Evolutionary conservation across 2,888 invertebrate species (phyloP).

Genomic region (Microctonus aethiopoides): DNA sequence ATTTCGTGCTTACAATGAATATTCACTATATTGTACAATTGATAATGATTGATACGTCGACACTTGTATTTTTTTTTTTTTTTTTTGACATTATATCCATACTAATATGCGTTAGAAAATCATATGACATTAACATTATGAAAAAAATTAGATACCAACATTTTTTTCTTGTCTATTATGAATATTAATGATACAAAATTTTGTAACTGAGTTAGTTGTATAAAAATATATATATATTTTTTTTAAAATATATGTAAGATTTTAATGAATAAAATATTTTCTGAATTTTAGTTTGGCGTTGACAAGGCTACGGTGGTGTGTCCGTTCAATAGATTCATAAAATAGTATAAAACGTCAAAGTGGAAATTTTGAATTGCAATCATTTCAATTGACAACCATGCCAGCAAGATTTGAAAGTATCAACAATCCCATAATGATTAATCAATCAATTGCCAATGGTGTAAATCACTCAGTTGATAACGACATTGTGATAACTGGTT

Average conservation of each 20-base stretch:
- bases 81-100: too few species aligned
- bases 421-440: conserved; percentile 60
- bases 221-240: background rate
- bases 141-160: too few species aligned
- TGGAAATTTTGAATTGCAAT: background rate
- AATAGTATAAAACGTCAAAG: background rate
- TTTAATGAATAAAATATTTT: conserved; percentile 13
- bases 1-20: too few species aligned
- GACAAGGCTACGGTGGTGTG: conserved; percentile 52
- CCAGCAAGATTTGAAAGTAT: conserved; percentile 76
- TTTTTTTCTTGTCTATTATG: too few species aligned
- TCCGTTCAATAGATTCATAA: background rate
- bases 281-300: conserved; percentile 56
- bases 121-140: too few species aligned
- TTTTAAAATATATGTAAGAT: background rate
- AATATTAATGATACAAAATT: too few species aligned
- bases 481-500: conserved; percentile 84
- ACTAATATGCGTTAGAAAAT: too few species aligned
- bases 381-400: conserved; percentile 67
- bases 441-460: conserved; percentile 56
- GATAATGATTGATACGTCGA: too few species aligned
- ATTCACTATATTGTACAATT: too few species aligned
- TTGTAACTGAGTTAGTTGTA: too few species aligned
- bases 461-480: conserved; percentile 64
- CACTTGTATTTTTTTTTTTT: too few species aligned